Evolutionary conservation across 2,797 vertebrate genomes (phyloP), one percentile per base, ranked within the genome.

Genomic region (Sylvia borin): DNA sequence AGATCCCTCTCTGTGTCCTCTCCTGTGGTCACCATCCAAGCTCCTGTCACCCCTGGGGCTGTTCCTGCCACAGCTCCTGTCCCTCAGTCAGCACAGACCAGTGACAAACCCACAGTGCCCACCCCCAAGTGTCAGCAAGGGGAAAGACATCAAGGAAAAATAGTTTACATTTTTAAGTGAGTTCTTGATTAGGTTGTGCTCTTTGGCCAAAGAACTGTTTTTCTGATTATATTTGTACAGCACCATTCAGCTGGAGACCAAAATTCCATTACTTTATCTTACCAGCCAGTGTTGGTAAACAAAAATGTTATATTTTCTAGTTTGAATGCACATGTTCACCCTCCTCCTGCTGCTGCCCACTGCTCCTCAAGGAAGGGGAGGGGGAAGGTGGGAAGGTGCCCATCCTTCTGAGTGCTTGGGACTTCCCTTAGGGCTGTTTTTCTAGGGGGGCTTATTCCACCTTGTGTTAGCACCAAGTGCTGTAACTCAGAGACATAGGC

Each of bases 21-120:
- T 34, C 32, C 13, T 1, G 0, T 36, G 57, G 32, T 9, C 71
- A 62, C n/a, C 29, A 0, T 1, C 16, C 34, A 9, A 9, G 36
- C 14, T 73, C 40, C 24, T 1, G 4, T 20, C 27, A 6, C 2
- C 9, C 19, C 36, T 3, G 8, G 10, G 15, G 32, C n/a, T 42
- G 45, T 1, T 13, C 3, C 32, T n/a, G 5, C 25, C 48, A 1
- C 51, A 19, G 43, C 19, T 51, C 17, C 62, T 13, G 32, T 32
- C 71, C 78, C 55, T 26, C 15, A 24, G 60, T 42, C 2, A 5
- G 26, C 62, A n/a, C 58, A 27, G 40, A 20, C 1, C 20, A 3
- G 11, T 9, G 16, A 16, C 0, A 9, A 29, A 36, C 36, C 32
- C 40, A 67, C 55, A 48, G 75, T 3, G 3, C 55, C 55, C 4